Conservation (phyloP, 1,140 invertebrate genomes). For the Delia radicum region DNA sequence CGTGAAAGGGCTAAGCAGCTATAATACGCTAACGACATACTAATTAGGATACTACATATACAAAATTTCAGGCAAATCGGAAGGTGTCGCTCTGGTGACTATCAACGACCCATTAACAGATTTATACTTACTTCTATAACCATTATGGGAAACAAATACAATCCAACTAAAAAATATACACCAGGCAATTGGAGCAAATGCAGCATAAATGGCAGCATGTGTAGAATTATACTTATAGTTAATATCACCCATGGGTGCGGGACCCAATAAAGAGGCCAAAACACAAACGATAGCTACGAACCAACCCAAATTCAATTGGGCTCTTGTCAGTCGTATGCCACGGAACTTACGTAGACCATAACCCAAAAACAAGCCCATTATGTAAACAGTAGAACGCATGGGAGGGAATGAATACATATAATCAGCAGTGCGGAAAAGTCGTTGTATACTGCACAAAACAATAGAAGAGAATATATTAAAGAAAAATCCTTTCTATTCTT, state of each 20-base stretch:
- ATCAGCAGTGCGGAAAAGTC: slow-evolving; percentile 70
- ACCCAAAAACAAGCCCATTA: slow-evolving; percentile 68
- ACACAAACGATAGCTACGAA: slow-evolving; percentile 57
- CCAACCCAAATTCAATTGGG: slow-evolving; percentile 63
- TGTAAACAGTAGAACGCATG: slow-evolving; percentile 70
- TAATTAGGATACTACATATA: too few relatives aligned
- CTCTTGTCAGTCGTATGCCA: slow-evolving; percentile 50
- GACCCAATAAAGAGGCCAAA: slow-evolving; percentile 62
- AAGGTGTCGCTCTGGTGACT: too few relatives aligned
- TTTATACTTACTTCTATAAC: slow-evolving; percentile 60
- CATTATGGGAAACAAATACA: slow-evolving; percentile 64
- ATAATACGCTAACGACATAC: too few relatives aligned
- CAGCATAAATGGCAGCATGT: slow-evolving; percentile 69
- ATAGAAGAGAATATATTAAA: background rate
- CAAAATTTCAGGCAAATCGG: too few relatives aligned
- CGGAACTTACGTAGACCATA: slow-evolving; percentile 61
- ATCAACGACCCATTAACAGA: too few relatives aligned
- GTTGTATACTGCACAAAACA: slow-evolving; percentile 60
- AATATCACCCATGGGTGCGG: slow-evolving; percentile 67
- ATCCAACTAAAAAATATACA: slow-evolving; percentile 69
- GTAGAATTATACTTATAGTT: slow-evolving; percentile 66
- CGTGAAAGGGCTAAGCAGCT: too few relatives aligned
- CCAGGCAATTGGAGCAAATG: slow-evolving; percentile 72
- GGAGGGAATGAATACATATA: slow-evolving; percentile 70
- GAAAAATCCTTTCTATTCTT: too few relatives aligned